Evolutionary conservation across 2,113 vertebrate species (phyloP).

Genomic region (Ceyx melanurus): DNA sequence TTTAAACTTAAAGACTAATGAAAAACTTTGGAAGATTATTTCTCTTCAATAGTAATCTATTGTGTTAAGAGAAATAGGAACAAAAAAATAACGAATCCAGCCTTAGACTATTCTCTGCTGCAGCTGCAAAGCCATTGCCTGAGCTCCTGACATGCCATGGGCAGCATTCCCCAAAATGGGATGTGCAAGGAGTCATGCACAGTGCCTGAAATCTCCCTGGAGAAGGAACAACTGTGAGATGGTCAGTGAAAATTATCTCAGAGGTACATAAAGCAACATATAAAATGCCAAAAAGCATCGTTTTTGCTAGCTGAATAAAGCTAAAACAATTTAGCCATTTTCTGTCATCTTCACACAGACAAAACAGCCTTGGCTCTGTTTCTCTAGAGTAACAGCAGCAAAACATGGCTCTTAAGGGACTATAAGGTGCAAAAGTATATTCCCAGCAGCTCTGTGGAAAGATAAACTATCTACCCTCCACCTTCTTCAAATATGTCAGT

Average conservation of each 20-base stretch:
- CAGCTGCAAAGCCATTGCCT: background rate
- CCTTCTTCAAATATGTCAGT: background rate
- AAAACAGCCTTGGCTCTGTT: background rate
- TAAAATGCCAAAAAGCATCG: background rate
- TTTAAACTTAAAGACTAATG: background rate
- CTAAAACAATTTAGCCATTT: background rate
- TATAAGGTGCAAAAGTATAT: background rate
- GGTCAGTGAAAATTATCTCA: background rate
- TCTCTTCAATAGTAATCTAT: background rate
- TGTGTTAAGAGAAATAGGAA: background rate
- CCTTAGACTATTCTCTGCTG: background rate
- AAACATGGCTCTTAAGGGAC: background rate
- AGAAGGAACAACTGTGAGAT: background rate
- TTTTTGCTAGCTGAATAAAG: background rate
- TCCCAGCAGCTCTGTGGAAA: background rate
- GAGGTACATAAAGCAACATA: background rate
- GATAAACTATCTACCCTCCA: background rate
- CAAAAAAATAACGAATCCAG: background rate
- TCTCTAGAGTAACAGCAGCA: background rate
- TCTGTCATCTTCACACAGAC: background rate
- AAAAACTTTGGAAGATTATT: background rate
- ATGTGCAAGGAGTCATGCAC: background rate
- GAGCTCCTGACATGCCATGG: background rate
- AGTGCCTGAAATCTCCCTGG: background rate
- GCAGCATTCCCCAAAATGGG: background rate